Conservation (phyloP, 1,140 invertebrate genomes). For the Berghia stephanieae region DNA sequence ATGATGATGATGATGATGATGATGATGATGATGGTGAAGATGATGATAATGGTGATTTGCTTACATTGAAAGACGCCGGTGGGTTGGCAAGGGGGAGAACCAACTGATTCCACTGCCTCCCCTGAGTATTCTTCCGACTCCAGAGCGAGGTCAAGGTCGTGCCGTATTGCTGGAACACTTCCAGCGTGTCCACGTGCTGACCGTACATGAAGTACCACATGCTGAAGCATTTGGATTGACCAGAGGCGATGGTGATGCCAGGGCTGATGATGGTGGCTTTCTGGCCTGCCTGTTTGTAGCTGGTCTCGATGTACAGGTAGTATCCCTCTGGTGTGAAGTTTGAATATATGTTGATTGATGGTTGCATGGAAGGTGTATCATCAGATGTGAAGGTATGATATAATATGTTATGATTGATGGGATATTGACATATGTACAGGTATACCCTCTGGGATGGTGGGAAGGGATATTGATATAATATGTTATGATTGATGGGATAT, state of each 20-base stretch:
- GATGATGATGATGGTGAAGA: constrained; percentile 12
- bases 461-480: no score
- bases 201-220: constrained; percentile 41
- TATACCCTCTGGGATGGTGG: no score
- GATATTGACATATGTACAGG: no score
- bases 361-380: no score
- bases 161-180: neutral
- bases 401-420: no score
- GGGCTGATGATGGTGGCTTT: constrained; percentile 73
- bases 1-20: constrained; percentile 14
- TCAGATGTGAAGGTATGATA: no score
- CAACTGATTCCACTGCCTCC: constrained; percentile 49
- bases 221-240: constrained; percentile 66
- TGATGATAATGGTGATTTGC: constrained; percentile 13
- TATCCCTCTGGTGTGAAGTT: neutral
- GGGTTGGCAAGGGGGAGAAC: constrained; percentile 41
- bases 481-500: no score
- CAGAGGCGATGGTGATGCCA: neutral
- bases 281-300: neutral
- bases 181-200: neutral
- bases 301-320: constrained; percentile 24
- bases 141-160: constrained; percentile 31
- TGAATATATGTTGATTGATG: no score
- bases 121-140: constrained; percentile 49
- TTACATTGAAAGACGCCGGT: neutral